Evolutionary conservation across 1,140 invertebrate genomes (phyloP).

Genomic region (Papilio dardanus): DNA sequence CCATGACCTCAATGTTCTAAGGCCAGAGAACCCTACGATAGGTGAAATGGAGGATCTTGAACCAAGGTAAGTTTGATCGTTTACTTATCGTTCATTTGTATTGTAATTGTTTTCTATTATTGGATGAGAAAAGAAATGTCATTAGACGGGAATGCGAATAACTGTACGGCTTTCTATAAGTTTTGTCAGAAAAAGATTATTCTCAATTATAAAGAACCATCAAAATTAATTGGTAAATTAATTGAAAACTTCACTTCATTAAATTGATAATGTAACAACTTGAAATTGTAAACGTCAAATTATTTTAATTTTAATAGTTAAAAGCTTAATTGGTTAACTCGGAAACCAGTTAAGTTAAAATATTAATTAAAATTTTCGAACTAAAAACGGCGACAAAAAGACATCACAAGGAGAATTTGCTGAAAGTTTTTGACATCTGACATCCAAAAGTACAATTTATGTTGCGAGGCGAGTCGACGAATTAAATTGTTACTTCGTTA

Average conservation of each 20-base stretch:
- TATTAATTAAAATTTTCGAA: conserved; percentile 78
- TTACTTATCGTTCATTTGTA: background rate
- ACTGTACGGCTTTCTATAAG: background rate
- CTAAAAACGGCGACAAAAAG: conserved; percentile 72
- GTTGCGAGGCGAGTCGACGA: conserved; percentile 63
- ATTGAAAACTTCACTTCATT: background rate
- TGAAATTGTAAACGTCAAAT: background rate
- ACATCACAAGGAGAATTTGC: conserved; percentile 78
- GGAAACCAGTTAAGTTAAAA: conserved; percentile 58
- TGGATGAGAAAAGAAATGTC: too few species aligned
- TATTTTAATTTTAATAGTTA: conserved; percentile 5
- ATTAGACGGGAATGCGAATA: too few species aligned
- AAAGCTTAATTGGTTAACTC: background rate
- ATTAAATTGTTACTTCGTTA: conserved; percentile 76
- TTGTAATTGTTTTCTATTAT: background rate
- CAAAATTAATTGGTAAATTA: background rate
- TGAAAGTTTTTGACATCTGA: conserved; percentile 77
- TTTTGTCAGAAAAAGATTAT: background rate
- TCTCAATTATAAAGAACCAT: background rate
- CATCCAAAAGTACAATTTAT: conserved; percentile 79
- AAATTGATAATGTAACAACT: background rate
- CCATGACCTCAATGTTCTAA: conserved; percentile 78
- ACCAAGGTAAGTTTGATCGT: conserved; percentile 81
- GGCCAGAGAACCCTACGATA: conserved; percentile 85
- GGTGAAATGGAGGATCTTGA: conserved; percentile 85